Evolutionary conservation across 2,113 vertebrate species (phyloP).

Genomic region (Platysternon megacephalum): DNA sequence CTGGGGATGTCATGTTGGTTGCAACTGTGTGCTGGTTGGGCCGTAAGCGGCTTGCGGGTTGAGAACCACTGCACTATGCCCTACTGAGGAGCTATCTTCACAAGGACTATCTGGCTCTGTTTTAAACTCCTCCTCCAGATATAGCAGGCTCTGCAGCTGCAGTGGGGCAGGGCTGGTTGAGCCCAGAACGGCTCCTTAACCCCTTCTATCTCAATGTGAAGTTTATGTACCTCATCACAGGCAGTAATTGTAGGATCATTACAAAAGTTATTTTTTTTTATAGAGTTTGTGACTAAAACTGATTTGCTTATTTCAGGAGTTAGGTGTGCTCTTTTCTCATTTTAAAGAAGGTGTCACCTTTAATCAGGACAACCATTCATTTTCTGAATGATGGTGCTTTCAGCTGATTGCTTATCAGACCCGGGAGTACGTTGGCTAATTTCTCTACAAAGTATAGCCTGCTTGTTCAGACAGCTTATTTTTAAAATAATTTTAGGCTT

Average conservation of each 20-base stretch:
- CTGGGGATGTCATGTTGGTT: too few relatives aligned
- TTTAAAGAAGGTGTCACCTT: constrained; percentile 31
- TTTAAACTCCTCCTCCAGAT: too few relatives aligned
- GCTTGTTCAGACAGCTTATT: background rate
- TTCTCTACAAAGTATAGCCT: background rate
- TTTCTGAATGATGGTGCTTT: constrained; percentile 31
- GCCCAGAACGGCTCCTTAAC: too few relatives aligned
- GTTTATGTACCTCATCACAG: background rate
- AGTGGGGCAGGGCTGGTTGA: too few relatives aligned
- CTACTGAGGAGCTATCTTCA: too few relatives aligned
- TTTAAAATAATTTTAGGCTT: background rate
- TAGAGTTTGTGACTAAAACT: background rate
- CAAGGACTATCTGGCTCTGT: too few relatives aligned
- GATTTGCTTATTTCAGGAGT: constrained; percentile 23
- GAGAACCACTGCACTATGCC: too few relatives aligned
- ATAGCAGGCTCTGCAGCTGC: too few relatives aligned
- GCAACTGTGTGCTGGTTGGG: too few relatives aligned
- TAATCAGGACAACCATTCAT: constrained; percentile 13
- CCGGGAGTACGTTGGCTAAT: background rate
- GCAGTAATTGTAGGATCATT: constrained; percentile 33
- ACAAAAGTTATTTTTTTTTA: background rate
- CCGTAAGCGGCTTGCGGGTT: too few relatives aligned
- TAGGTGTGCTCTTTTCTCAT: background rate
- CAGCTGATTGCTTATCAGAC: constrained; percentile 30
- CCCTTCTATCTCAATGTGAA: background rate